Evolutionary conservation across 2,113 vertebrate species (phyloP).

Genomic region (Trematocara stigmaticum): DNA sequence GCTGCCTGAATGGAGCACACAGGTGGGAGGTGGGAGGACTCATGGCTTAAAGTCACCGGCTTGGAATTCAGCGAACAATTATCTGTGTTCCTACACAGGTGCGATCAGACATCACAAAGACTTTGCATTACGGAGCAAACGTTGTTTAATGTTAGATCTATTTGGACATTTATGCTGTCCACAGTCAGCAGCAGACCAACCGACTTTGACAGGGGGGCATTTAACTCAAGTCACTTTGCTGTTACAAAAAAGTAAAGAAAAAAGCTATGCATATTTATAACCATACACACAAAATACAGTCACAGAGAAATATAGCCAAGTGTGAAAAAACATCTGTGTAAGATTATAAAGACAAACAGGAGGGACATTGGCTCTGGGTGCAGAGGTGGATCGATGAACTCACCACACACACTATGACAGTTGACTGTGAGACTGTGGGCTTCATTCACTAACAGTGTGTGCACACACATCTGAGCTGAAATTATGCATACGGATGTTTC

Average conservation of each 20-base stretch:
- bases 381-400: neutral
- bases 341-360: neutral
- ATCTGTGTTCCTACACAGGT: neutral
- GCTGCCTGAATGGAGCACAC: neutral
- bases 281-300: neutral
- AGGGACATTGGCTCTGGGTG: neutral
- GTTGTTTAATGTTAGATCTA: neutral
- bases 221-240: neutral
- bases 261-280: neutral
- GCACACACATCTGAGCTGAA: neutral
- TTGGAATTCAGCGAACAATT: neutral
- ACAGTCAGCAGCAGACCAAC: neutral
- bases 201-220: neutral
- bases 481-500: neutral
- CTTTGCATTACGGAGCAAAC: neutral
- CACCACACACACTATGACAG: neutral
- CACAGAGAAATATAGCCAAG: neutral
- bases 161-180: neutral
- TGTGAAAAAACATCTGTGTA: neutral
- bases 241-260: neutral
- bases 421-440: neutral
- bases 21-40: neutral
- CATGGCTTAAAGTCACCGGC: neutral
- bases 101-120: neutral
- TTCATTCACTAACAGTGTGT: neutral